These are phyloP conservation scores for Corapipo altera DNA, from an alignment of 2,113 vertebrate species.

Conservation along the genomic window DNA sequence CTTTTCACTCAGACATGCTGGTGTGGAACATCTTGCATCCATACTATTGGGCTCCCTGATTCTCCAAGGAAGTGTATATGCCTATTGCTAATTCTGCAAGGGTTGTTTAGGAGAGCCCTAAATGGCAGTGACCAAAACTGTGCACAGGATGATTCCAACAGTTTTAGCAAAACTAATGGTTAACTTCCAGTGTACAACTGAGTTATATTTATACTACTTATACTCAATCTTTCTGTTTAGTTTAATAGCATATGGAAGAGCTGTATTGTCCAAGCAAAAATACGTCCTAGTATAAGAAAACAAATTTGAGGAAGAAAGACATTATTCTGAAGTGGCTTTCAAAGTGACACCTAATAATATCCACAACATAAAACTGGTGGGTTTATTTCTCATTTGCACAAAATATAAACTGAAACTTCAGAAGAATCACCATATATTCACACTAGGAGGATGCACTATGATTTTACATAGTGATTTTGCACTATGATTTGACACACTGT, in stretches of 20 bases:
- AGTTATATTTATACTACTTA: not conserved
- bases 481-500: too few relatives aligned
- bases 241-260: not conserved
- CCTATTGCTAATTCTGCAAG: not conserved
- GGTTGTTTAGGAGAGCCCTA: not conserved
- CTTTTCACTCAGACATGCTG: not conserved
- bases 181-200: not conserved
- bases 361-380: rapidly evolving
- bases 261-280: not conserved
- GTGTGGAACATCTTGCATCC: not conserved
- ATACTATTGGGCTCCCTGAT: not conserved
- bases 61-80: not conserved
- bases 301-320: not conserved
- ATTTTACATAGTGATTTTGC: too few relatives aligned
- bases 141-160: not conserved
- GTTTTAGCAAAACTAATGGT: not conserved
- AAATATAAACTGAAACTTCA: not conserved
- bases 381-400: not conserved
- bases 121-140: not conserved
- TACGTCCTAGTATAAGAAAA: not conserved
- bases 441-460: not conserved
- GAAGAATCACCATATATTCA: not conserved
- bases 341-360: not conserved
- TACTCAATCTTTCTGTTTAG: not conserved
- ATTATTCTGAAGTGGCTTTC: not conserved